Base-by-base conservation (phyloP, 2,113 vertebrate genomes). In the Carlito syrichta region DNA sequence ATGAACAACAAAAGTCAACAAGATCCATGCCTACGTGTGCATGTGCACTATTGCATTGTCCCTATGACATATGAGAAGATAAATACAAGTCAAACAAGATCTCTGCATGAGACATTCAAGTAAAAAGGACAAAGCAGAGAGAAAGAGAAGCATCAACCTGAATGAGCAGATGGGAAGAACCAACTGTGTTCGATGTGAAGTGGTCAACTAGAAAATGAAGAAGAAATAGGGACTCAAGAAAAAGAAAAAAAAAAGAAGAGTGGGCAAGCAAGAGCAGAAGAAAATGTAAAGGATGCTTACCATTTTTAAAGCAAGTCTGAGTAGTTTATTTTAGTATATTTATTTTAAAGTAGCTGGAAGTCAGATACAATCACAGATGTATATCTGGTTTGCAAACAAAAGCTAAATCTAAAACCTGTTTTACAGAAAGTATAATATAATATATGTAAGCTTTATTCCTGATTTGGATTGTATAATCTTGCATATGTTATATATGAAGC, bases 321-420 rank as follows among this genome's bases (percentile, higher is more conserved):
- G 43, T 25, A 63, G 17, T 69, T n/a, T 43, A 50, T 50, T 96
- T 91, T 76, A 87, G 58, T n/a, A 86, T 19, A 54, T 76, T 62
- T 77, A 92, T 25, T 95, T 95, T 52, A 76, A 86, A 84, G 48
- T 78, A 86, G 71, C 17, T 85, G 92, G 81, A 93, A 79, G 79
- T 63, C 23, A 96, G 32, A 82, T 85, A 48, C 69, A 14, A 86
- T 23, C 13, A 68, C 6, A 86, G 27, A 7, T 50, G 1, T 56
- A 19, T 81, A 91, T 78, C 66, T 95, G 60, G 1, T 89, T 77
- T 88, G 10, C n/a, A 97, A 91, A 89, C 12, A 22, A 50, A 95
- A 95, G 89, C 45, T 89, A 50, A 86, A 86, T 43, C 43, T n/a
- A 83, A 68, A 56, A 27, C 13, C 11, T 93, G n/a, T 86, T 92